Conservation (phyloP, 2,797 vertebrate species). For the Pseudochirops cupreus region DNA sequence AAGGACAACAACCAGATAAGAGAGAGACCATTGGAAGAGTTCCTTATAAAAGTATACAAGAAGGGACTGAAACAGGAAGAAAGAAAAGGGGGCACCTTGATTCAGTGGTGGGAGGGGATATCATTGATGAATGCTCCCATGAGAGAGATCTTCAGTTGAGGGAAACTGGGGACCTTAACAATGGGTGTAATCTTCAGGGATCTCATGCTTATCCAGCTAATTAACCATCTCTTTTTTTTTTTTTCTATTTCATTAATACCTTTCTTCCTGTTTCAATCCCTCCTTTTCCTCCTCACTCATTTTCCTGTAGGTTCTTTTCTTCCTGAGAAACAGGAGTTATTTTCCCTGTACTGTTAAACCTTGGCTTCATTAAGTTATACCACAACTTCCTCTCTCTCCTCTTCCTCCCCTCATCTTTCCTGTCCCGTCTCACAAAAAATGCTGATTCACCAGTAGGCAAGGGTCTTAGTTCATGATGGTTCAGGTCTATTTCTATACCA, state of each 20-base stretch:
- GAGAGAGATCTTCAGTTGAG: too few species aligned
- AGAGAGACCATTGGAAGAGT: too few species aligned
- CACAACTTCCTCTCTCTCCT: not conserved
- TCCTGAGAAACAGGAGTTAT: not conserved
- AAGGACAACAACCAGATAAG: too few species aligned
- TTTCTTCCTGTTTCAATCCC: not conserved
- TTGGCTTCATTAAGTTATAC: too few species aligned
- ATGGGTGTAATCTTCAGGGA: too few species aligned
- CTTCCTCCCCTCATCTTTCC: not conserved
- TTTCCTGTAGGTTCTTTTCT: not conserved
- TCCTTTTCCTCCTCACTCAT: not conserved
- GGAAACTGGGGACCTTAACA: too few species aligned
- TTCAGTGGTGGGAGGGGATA: too few species aligned
- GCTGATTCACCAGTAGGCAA: not conserved
- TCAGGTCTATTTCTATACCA: not conserved
- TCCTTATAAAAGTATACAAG: too few species aligned
- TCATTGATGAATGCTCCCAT: too few species aligned
- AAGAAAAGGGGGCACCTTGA: not conserved
- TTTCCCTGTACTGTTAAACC: not conserved
- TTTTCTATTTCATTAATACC: not conserved
- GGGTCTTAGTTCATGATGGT: not conserved
- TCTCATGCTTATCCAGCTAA: too few species aligned
- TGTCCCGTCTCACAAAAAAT: not conserved
- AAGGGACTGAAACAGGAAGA: not conserved
- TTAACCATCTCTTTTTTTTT: not conserved